Evolutionary conservation across 2,797 vertebrate genomes (phyloP).

Genomic region (Acanthiza pusilla): DNA sequence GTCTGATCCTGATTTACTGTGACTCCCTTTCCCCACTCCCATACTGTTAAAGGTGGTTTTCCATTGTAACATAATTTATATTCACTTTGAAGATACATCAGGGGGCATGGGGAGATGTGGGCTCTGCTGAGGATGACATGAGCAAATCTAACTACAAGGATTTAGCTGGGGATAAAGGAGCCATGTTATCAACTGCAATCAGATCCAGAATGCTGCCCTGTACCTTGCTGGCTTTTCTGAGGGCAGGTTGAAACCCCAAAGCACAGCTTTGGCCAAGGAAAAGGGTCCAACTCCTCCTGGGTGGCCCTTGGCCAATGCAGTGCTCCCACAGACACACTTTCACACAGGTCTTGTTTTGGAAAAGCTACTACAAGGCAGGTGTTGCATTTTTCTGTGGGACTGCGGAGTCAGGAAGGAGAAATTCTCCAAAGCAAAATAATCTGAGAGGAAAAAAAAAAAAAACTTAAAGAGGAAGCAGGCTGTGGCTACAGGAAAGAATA

Average conservation of each 20-base stretch:
- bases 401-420: background rate
- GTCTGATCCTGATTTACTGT: background rate
- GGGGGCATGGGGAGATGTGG: background rate
- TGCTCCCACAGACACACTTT: background rate
- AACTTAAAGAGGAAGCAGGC: slow-evolving; percentile 15
- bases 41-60: background rate
- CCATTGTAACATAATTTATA: background rate
- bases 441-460: background rate
- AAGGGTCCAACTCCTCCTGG: background rate
- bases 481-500: slow-evolving; percentile 48
- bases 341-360: background rate
- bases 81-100: background rate
- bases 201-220: background rate
- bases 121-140: background rate
- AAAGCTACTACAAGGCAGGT: background rate
- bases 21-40: background rate
- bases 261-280: background rate
- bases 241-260: background rate
- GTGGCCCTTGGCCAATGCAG: background rate
- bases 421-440: slow-evolving; percentile 16
- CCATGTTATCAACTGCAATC: background rate
- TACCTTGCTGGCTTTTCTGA: background rate
- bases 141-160: background rate
- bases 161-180: background rate
- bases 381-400: background rate